phyloP scores from a whole-genome alignment of 1,140 invertebrate genomes.

The Ostrea denselamellosa region DNA sequence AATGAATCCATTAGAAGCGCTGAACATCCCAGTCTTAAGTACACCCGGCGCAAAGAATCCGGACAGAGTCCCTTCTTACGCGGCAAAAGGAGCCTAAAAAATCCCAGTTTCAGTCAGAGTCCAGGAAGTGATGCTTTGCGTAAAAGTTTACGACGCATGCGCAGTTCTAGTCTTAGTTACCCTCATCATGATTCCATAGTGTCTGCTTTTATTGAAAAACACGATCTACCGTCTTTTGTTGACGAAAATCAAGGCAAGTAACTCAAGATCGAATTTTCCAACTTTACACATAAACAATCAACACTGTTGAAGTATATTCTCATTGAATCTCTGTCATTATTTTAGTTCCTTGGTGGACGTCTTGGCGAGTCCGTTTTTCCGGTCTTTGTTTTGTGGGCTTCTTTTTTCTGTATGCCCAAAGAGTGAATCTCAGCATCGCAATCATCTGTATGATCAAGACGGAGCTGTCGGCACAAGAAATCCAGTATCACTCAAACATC shows the following conservation, averaged over 20 bases:
- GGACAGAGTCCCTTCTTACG: background rate
- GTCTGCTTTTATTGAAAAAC: background rate
- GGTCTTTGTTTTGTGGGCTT: slow-evolving; percentile 71
- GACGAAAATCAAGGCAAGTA: background rate
- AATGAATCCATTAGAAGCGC: background rate
- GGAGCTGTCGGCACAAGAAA: background rate
- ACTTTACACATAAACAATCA: background rate
- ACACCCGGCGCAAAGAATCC: background rate
- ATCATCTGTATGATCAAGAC: slow-evolving; percentile 89
- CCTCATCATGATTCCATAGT: slow-evolving; percentile 15
- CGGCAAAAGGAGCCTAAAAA: background rate
- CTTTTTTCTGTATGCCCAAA: slow-evolving; percentile 73
- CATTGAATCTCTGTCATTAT: background rate
- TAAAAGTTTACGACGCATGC: background rate
- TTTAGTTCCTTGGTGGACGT: slow-evolving; percentile 75
- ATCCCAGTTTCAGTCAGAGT: background rate
- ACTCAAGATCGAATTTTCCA: background rate
- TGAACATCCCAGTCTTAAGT: background rate
- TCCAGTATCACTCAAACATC: background rate
- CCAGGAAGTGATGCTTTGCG: background rate
- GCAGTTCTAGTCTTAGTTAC: slow-evolving; percentile 21
- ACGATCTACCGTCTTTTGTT: background rate
- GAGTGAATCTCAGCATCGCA: slow-evolving; percentile 93
- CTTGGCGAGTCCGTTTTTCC: slow-evolving; percentile 66
- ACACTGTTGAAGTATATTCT: background rate